Evolutionary conservation across 2,888 invertebrate species (phyloP).

Genomic region (Corbicula japonica): DNA sequence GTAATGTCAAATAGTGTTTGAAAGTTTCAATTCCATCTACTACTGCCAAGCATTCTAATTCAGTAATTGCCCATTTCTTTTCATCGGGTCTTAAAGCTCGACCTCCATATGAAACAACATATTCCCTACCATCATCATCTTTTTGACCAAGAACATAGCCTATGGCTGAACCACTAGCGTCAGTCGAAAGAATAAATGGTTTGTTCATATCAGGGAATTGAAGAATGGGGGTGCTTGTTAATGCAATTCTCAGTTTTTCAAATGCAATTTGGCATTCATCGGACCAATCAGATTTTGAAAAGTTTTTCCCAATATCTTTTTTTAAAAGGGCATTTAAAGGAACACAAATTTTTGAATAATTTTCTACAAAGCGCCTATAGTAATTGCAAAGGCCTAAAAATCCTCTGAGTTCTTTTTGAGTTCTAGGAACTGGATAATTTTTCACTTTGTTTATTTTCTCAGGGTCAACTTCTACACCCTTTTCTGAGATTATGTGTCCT

Average conservation of each 20-base stretch:
- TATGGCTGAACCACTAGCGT: conserved; percentile 53
- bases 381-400: conserved; percentile 66
- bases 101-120: conserved; percentile 56
- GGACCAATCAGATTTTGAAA: conserved; percentile 57
- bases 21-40: conserved; percentile 50
- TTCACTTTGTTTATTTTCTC: conserved; percentile 53
- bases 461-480: conserved; percentile 55
- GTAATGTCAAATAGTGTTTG: conserved; percentile 42
- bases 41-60: conserved; percentile 58
- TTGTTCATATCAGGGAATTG: conserved; percentile 50
- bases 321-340: conserved; percentile 49
- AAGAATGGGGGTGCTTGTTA: conserved; percentile 56
- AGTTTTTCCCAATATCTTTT: conserved; percentile 29
- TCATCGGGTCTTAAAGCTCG: conserved; percentile 44
- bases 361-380: conserved; percentile 55
- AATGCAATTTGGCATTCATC: conserved; percentile 52
- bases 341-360: conserved; percentile 52
- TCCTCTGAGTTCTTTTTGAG: conserved; percentile 48
- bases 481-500: conserved; percentile 54
- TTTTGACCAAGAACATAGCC: conserved; percentile 58
- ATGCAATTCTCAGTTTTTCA: conserved; percentile 47
- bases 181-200: conserved; percentile 50
- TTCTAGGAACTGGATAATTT: conserved; percentile 50
- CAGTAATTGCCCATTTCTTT: conserved; percentile 56
- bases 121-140: conserved; percentile 50